Conservation (phyloP, 2,888 invertebrate species). For the Latheticus oryzae region DNA sequence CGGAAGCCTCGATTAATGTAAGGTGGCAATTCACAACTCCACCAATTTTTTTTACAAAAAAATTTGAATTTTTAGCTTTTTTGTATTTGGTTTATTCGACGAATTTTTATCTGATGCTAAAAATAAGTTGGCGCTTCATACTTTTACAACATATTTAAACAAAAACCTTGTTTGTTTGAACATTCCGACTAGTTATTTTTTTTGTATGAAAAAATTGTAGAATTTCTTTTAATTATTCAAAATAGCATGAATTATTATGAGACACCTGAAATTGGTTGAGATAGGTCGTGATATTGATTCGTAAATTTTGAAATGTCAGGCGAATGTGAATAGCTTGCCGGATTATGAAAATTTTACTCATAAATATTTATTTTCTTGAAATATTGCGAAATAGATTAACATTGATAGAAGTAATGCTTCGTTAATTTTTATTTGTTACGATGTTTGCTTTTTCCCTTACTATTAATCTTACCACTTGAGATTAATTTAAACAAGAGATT, state of each 20-base stretch:
- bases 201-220: neutral
- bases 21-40: conserved; percentile 36
- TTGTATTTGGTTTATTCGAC: conserved; percentile 1
- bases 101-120: conserved; percentile 17
- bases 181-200: neutral
- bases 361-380: conserved; percentile 14
- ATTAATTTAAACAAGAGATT: too few species aligned
- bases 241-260: conserved; percentile 22
- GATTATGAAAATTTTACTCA: conserved; percentile 13
- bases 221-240: neutral
- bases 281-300: conserved; percentile 36
- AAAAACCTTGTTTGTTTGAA: too few species aligned
- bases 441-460: neutral
- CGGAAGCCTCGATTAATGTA: conserved; percentile 13
- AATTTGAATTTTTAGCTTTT: conserved; percentile 3
- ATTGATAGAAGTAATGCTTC: conserved; percentile 20
- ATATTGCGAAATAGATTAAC: conserved; percentile 13
- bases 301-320: conserved; percentile 27
- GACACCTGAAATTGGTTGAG: conserved; percentile 31
- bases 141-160: conserved; percentile 12
- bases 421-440: conserved; percentile 3
- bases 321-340: conserved; percentile 5
- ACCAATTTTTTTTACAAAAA: neutral
- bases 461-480: too few species aligned
- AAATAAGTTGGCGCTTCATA: conserved; percentile 23